Conservation (phyloP, 2,888 invertebrate genomes). For the Gymnoscelis rufifasciata region DNA sequence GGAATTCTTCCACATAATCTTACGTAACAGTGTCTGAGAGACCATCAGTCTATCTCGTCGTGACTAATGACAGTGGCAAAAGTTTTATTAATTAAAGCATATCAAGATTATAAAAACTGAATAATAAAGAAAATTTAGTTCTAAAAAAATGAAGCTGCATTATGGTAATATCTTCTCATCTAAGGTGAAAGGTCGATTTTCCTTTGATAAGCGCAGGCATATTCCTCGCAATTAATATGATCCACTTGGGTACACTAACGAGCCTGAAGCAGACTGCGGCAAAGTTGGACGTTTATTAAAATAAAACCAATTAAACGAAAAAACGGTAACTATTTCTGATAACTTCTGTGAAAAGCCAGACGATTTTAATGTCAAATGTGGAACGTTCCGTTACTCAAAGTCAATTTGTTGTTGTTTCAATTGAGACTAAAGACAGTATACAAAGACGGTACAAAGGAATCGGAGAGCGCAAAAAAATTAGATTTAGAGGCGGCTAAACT, state of each 20-base stretch:
- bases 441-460: not conserved
- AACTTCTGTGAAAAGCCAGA: constrained; percentile 24
- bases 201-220: constrained; percentile 23
- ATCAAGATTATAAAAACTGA: too few relatives aligned
- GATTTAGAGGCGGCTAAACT: too few relatives aligned
- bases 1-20: not conserved
- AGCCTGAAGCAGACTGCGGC: constrained; percentile 37
- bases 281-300: constrained; percentile 38
- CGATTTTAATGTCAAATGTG: constrained; percentile 20
- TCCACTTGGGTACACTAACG: constrained; percentile 57
- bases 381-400: constrained; percentile 25
- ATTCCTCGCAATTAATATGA: constrained; percentile 55
- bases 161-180: not conserved
- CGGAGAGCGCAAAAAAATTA: too few relatives aligned
- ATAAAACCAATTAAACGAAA: constrained; percentile 54
- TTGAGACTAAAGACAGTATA: too few relatives aligned
- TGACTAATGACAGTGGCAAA: too few relatives aligned
- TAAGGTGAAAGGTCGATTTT: not conserved
- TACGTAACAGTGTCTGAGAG: not conserved
- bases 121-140: too few relatives aligned
- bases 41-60: too few relatives aligned
- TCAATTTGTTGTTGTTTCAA: constrained; percentile 7
- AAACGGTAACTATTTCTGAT: constrained; percentile 42
- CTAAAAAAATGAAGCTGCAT: not conserved
- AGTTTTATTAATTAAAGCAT: too few relatives aligned